Evolutionary conservation across 53 echinoderm and acorn worm species (phyloP).

Genomic region (Arbacia lixula): DNA sequence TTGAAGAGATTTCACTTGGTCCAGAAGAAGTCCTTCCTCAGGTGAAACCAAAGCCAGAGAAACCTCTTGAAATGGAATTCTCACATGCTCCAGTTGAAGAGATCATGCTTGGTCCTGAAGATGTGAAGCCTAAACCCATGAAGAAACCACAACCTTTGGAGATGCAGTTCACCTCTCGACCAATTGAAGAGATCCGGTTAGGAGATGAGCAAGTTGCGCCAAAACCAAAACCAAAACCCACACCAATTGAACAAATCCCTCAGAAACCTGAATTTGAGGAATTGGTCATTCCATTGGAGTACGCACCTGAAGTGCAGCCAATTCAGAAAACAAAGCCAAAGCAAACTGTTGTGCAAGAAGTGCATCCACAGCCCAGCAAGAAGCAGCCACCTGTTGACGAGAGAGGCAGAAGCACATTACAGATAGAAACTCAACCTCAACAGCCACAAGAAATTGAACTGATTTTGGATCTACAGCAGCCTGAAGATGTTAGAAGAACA

Average conservation of each 20-base stretch:
- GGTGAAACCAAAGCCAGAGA: conserved; percentile 29
- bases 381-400: conserved; percentile 20
- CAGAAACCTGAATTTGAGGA: conserved; percentile 66
- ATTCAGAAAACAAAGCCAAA: conserved; percentile 14
- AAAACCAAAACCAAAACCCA: conserved; percentile 18
- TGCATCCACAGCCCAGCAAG: conserved; percentile 38
- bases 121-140: background rate
- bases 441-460: conserved; percentile 65
- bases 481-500: conserved; percentile 61
- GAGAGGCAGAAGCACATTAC: conserved; percentile 48
- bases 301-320: conserved; percentile 41
- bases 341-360: conserved; percentile 48
- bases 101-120: conserved; percentile 36
- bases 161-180: background rate
- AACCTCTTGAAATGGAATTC: conserved; percentile 69
- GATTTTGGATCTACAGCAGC: conserved; percentile 59
- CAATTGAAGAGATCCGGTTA: background rate
- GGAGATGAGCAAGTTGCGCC: conserved; percentile 2
- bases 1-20: conserved; percentile 23
- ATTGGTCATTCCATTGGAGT: conserved; percentile 61
- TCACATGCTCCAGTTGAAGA: conserved; percentile 33
- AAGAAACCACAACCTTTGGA: conserved; percentile 19
- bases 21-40: conserved; percentile 27
- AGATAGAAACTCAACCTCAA: conserved; percentile 56
- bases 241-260: conserved; percentile 28